phyloP scores from a whole-genome alignment of 1,140 invertebrate genomes.

The Stenopsyche tienmushanensis region DNA sequence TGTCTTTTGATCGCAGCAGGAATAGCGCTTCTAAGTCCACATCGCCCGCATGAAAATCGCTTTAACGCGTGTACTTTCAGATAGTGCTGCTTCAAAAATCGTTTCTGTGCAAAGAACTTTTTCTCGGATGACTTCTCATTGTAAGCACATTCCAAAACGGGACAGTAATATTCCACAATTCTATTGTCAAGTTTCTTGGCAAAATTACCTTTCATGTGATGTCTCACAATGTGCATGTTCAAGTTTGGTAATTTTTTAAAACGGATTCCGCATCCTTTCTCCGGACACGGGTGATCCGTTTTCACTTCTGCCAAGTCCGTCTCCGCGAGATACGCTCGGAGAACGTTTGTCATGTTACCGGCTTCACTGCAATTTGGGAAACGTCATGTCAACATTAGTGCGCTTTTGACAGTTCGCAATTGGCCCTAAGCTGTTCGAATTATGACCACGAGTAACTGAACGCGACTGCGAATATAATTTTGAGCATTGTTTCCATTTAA shows the following conservation, averaged over 20 bases:
- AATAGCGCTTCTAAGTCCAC: conserved; percentile 3
- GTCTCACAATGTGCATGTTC: conserved; percentile 31
- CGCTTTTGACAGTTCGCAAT: no score
- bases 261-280: conserved; percentile 12
- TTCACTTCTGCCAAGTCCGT: conserved; percentile 13
- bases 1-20: conserved; percentile 19
- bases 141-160: conserved; percentile 17
- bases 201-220: conserved; percentile 25
- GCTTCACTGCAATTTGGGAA: no score
- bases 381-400: background rate
- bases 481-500: no score
- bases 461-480: no score
- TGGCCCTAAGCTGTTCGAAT: no score
- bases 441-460: no score
- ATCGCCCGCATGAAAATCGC: conserved; percentile 21
- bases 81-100: conserved; percentile 32
- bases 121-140: background rate
- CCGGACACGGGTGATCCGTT: conserved; percentile 11
- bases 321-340: background rate
- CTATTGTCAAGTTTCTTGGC: background rate
- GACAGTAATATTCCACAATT: conserved; percentile 17
- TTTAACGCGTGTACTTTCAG: conserved; percentile 31
- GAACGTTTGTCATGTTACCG: no score
- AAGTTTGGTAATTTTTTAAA: conserved; percentile 27
- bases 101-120: conserved; percentile 12